Conservation (phyloP, 2,797 vertebrate genomes). For the Crocodylus rhombifer region DNA sequence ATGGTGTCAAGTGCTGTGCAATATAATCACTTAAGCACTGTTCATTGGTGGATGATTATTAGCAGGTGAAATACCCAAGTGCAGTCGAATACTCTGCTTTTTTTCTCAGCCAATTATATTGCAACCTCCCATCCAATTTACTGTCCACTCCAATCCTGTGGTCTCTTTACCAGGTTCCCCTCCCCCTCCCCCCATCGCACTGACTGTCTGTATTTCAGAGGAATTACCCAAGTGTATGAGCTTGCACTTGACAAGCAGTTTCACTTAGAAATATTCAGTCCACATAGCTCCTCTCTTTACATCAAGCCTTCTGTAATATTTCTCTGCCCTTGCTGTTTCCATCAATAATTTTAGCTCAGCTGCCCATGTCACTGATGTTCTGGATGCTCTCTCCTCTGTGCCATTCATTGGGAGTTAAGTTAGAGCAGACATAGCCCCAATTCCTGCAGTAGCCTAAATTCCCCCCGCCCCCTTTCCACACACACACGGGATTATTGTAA, state of each 20-base stretch:
- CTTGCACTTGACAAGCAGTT: slow-evolving; percentile 44
- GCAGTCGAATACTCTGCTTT: neutral
- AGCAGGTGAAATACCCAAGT: neutral
- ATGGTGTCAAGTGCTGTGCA: fast-evolving
- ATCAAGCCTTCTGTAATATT: neutral
- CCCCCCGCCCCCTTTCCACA: neutral
- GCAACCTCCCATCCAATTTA: slow-evolving; percentile 25
- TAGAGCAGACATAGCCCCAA: neutral
- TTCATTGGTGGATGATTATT: neutral
- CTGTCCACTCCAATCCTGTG: slow-evolving; percentile 35
- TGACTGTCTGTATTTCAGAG: neutral
- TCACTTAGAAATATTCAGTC: neutral
- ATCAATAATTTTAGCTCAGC: neutral
- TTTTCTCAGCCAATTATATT: slow-evolving; percentile 61
- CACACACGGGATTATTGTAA: neutral
- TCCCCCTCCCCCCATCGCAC: neutral
- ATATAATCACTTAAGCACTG: fast-evolving
- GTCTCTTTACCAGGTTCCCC: neutral
- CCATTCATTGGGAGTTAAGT: neutral
- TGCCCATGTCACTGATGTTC: fast-evolving
- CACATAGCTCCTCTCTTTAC: neutral
- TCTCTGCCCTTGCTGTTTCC: neutral
- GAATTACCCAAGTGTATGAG: slow-evolving; percentile 14
- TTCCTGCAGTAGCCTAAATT: neutral
- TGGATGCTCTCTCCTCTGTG: neutral